Evolutionary conservation across 2,113 vertebrate genomes (phyloP).

Genomic region (Lichenostomus cassidix): DNA sequence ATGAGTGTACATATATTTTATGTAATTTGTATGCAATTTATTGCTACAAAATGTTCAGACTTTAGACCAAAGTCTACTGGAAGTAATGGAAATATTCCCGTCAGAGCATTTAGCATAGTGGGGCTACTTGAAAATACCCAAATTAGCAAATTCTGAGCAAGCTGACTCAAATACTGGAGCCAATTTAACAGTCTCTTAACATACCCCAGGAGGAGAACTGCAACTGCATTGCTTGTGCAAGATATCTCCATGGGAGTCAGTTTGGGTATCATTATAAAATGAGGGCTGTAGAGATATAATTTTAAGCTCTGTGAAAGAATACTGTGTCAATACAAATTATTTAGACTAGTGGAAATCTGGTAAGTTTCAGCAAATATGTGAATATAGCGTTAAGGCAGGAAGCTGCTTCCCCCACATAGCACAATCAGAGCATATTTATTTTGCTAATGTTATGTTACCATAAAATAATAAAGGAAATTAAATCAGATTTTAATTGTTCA

Average conservation of each 20-base stretch:
- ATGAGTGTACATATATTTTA: background rate
- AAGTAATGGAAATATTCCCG: background rate
- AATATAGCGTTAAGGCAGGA: background rate
- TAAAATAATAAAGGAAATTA: constrained; percentile 43
- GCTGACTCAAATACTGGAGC: background rate
- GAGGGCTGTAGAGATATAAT: background rate
- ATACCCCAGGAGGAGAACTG: background rate
- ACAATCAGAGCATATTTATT: constrained; percentile 39
- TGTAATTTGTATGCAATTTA: background rate
- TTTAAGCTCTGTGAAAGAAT: background rate
- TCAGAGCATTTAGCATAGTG: background rate
- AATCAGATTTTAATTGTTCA: constrained; percentile 23
- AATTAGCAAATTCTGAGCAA: background rate
- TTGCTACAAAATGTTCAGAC: background rate
- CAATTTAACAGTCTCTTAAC: background rate
- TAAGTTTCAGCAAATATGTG: background rate
- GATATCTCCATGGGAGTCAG: background rate
- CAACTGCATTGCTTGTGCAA: background rate
- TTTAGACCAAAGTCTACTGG: background rate
- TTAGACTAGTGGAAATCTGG: constrained; percentile 21
- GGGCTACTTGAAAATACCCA: background rate
- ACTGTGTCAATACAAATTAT: background rate
- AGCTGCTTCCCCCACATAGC: background rate
- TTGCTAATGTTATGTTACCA: constrained; percentile 19
- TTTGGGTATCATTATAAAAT: background rate